Percentiles rank a stretch among this genome's conserved stretches.
These are phyloP conservation scores for Aphis craccivora DNA, from an alignment of 1,140 invertebrate species.

Conservation along the genomic window DNA sequence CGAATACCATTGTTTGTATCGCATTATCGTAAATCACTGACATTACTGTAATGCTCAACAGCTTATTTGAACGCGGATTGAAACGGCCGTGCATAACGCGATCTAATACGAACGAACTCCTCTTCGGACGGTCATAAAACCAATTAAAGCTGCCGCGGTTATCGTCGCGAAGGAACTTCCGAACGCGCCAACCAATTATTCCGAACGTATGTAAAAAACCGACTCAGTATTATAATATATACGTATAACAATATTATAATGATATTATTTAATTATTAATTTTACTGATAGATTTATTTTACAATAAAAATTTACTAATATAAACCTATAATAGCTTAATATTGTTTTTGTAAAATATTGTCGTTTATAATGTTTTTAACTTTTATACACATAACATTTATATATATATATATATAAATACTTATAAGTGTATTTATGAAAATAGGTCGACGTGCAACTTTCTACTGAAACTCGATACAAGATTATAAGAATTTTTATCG, in stretches of 20 bases:
- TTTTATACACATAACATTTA: neutral
- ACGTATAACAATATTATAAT: neutral
- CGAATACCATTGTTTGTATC: neutral
- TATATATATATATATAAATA: neutral
- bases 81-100: neutral
- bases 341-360: neutral
- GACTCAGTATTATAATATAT: neutral
- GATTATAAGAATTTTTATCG: neutral
- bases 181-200: neutral
- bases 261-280: neutral
- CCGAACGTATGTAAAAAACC: slow-evolving; percentile 19
- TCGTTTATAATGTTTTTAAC: neutral
- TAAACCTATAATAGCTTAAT: neutral
- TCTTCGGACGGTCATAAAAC: slow-evolving; percentile 28
- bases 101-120: neutral
- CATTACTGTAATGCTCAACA: slow-evolving; percentile 38
- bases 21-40: slow-evolving; percentile 25
- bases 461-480: slow-evolving; percentile 13
- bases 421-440: neutral
- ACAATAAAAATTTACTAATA: neutral
- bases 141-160: slow-evolving; percentile 32
- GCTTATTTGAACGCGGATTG: slow-evolving; percentile 19
- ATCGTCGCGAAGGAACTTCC: neutral
- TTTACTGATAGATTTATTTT: neutral
- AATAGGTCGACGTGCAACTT: slow-evolving; percentile 31